phyloP scores from a whole-genome alignment of 92 coral and sea anemone genomes.

The Diadumene lineata region DNA sequence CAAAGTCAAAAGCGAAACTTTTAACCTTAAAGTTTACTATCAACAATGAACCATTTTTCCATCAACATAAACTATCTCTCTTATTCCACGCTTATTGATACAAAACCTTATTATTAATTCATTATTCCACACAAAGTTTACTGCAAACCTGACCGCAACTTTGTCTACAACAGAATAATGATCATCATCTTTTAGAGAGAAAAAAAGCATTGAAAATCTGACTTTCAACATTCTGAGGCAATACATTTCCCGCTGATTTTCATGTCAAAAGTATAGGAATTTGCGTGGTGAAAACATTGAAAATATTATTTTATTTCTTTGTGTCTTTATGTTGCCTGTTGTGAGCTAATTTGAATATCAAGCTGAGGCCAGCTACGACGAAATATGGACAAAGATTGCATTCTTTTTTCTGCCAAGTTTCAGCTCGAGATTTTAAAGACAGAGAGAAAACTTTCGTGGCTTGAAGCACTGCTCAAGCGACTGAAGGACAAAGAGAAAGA shows the following conservation, averaged over 20 bases:
- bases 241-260: neutral
- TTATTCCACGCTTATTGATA: neutral
- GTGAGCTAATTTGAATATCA: neutral
- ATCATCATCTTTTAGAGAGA: neutral
- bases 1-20: too few relatives aligned
- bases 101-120: neutral
- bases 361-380: neutral
- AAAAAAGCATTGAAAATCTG: neutral
- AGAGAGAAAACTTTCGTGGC: conserved; percentile 30
- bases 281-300: neutral
- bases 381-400: conserved; percentile 4
- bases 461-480: conserved; percentile 6
- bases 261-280: neutral
- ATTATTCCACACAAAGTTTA: neutral
- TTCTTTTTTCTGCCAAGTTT: conserved; percentile 1
- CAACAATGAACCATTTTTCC: neutral
- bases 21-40: too few relatives aligned
- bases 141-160: neutral
- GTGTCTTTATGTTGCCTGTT: neutral
- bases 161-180: neutral
- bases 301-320: neutral
- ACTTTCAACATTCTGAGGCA: neutral
- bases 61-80: neutral
- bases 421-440: conserved; percentile 36
- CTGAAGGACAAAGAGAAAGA: conserved; percentile 16